These are phyloP conservation scores for Lasioglossum morio DNA, from an alignment of 2,888 invertebrate species.

Conservation along the genomic window DNA sequence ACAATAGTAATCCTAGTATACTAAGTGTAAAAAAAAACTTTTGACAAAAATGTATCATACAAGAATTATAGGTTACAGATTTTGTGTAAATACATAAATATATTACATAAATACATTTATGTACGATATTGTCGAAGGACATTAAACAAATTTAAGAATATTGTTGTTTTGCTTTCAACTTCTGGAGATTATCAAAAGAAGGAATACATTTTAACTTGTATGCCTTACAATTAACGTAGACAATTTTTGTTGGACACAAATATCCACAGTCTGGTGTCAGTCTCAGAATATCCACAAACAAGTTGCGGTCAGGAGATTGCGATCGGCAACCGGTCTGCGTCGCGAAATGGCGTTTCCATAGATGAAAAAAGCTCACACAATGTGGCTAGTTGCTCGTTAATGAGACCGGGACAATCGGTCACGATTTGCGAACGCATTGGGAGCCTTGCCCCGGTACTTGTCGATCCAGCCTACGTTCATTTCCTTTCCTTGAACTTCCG, in stretches of 20 bases:
- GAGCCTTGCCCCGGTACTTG: constrained; percentile 16
- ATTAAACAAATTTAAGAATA: not conserved
- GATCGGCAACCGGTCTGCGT: not conserved
- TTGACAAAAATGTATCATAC: not conserved
- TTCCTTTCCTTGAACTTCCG: constrained; percentile 15
- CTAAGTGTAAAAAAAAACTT: not conserved
- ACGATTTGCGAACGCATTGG: constrained; percentile 29
- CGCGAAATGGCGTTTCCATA: not conserved
- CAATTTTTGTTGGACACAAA: not conserved
- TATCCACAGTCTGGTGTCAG: not conserved
- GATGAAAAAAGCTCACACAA: not conserved
- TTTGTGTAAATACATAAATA: not conserved
- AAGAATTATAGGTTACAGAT: not conserved
- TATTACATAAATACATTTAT: too few relatives aligned
- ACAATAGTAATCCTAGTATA: not conserved
- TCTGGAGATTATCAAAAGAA: not conserved
- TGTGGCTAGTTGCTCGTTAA: constrained; percentile 9
- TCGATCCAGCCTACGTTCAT: constrained; percentile 1
- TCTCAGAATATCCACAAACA: not conserved
- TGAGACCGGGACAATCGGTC: constrained; percentile 45
- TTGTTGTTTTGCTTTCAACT: not conserved
- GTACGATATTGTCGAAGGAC: not conserved
- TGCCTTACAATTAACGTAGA: not conserved
- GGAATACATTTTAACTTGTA: too few relatives aligned
- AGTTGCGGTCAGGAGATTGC: not conserved